Percentiles rank a stretch among this genome's conserved stretches.
Conservation (phyloP, 2,797 vertebrate species). For the Leontopithecus rosalia region DNA sequence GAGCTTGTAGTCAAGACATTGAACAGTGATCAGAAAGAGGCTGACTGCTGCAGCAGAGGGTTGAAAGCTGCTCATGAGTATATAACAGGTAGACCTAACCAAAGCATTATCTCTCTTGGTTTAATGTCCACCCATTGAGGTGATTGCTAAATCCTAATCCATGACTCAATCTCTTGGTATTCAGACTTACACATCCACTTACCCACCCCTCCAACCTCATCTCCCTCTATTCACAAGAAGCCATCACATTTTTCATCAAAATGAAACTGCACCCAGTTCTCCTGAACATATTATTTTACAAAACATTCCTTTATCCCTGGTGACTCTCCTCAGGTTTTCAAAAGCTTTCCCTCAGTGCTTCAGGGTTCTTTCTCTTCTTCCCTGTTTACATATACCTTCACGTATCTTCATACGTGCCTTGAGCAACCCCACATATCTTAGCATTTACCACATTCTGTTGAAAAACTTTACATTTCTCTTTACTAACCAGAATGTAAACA, state of each 20-base stretch:
- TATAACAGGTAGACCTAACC: not conserved
- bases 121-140: not conserved
- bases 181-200: not conserved
- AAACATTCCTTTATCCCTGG: not conserved
- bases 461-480: slow-evolving; percentile 14
- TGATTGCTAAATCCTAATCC: slow-evolving; percentile 8
- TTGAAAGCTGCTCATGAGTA: not conserved
- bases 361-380: not conserved
- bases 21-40: not conserved
- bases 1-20: not conserved
- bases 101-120: not conserved
- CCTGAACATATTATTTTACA: not conserved
- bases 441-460: slow-evolving; percentile 7
- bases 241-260: not conserved
- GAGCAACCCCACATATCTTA: not conserved
- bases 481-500: slow-evolving; percentile 11
- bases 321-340: not conserved
- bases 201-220: not conserved
- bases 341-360: not conserved
- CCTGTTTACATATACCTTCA: not conserved
- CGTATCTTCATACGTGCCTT: not conserved
- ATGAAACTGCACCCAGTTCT: not conserved
- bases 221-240: not conserved
- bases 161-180: not conserved
- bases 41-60: not conserved